phyloP scores from a whole-genome alignment of 2,888 invertebrate genomes.

The Pollenia labialis region DNA sequence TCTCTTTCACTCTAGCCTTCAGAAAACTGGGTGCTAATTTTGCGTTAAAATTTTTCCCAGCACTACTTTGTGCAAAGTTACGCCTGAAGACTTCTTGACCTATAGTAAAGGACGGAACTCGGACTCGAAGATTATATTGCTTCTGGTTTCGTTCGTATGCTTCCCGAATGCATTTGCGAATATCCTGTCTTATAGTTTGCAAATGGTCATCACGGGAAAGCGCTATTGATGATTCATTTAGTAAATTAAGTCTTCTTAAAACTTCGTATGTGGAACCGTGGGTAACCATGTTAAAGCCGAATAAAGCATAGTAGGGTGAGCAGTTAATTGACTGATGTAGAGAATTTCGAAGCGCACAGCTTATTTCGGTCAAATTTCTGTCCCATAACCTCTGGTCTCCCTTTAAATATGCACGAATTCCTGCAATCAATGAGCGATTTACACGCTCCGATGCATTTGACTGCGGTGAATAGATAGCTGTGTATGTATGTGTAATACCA shows the following conservation, averaged over 20 bases:
- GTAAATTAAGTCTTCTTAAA: background rate
- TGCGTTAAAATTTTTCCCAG: background rate
- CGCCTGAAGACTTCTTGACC: no score
- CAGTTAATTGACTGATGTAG: background rate
- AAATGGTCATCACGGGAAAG: background rate
- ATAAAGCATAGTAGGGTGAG: slow-evolving; percentile 1
- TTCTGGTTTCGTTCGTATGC: background rate
- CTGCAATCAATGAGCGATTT: background rate
- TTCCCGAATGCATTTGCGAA: background rate
- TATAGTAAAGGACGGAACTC: no score
- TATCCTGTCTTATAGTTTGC: background rate
- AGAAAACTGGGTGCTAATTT: slow-evolving; percentile 5
- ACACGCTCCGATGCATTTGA: background rate
- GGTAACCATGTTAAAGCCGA: background rate
- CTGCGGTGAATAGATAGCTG: background rate
- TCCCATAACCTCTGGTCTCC: background rate
- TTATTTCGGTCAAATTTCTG: background rate
- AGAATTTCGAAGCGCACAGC: background rate
- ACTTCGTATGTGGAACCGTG: background rate
- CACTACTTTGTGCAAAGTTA: no score
- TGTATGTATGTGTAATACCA: background rate
- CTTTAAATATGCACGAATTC: background rate
- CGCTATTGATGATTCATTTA: background rate
- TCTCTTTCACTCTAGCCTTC: background rate
- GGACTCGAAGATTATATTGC: background rate